A percentile compares a stretch with the other conserved stretches of the same genome.
phyloP scores from a whole-genome alignment of 1,140 invertebrate species.

The Dysdera silvatica region DNA sequence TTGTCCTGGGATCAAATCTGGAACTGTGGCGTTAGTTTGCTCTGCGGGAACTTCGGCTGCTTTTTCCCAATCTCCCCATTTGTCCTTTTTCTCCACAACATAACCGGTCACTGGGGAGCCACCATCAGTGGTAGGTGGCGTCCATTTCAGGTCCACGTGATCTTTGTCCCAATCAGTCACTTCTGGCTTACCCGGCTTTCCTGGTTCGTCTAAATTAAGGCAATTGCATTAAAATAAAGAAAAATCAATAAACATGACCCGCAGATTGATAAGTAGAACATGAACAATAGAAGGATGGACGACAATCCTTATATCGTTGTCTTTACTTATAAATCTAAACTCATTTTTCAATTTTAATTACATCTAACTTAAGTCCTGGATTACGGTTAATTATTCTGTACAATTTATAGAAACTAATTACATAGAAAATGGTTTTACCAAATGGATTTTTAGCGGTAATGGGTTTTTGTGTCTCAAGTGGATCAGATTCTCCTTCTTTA shows the following conservation, averaged over 20 bases:
- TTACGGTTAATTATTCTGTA: not conserved
- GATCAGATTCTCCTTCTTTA: slow-evolving; percentile 89
- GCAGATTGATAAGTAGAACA: too few species aligned
- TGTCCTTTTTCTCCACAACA: slow-evolving; percentile 86
- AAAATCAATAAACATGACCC: too few species aligned
- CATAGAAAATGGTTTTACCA: slow-evolving; percentile 51
- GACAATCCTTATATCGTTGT: too few species aligned
- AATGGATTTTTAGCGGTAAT: slow-evolving; percentile 96
- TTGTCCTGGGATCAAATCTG: slow-evolving; percentile 81
- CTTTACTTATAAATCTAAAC: too few species aligned
- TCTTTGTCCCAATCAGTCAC: slow-evolving; percentile 95
- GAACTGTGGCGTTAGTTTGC: slow-evolving; percentile 72
- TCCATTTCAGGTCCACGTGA: slow-evolving; percentile 79
- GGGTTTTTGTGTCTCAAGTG: slow-evolving; percentile 72
- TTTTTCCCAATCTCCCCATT: slow-evolving; percentile 89
- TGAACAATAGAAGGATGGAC: too few species aligned
- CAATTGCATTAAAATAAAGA: not conserved
- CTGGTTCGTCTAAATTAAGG: slow-evolving; percentile 68
- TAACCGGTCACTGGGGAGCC: slow-evolving; percentile 80
- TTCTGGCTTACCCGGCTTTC: slow-evolving; percentile 78
- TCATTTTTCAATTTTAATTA: too few species aligned
- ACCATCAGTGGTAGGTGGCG: slow-evolving; percentile 67
- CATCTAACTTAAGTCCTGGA: too few species aligned
- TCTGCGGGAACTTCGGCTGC: slow-evolving; percentile 71
- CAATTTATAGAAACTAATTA: not conserved